Evolutionary conservation across 2,888 invertebrate species (phyloP), one percentile per base, ranked within the genome.

Genomic region (Leptarthrus brevirostris): DNA sequence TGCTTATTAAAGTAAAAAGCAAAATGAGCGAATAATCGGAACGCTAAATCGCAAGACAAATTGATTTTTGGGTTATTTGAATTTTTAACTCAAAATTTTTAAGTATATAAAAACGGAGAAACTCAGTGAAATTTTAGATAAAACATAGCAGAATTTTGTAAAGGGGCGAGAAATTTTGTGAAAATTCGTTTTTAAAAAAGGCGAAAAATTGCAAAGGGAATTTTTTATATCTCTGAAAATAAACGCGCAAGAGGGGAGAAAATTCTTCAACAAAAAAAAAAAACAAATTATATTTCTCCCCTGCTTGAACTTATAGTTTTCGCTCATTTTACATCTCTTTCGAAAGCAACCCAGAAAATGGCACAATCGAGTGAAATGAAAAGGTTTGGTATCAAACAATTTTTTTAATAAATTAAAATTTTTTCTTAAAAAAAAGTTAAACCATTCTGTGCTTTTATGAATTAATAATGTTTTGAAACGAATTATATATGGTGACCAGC

Each of bases 351-450:
- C 26, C 30, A 61, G 36, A 36, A 61, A 61, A 58, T 61, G 61
- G 61, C 61, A 14, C 36, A 61, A 20, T 14, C 61, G 10, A 61
- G 61, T 61, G 61, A 61, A 61, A 36, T 61, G 18, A 40, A 61
- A 61, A 61, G 61, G 61, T 61, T 61, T 61, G 61, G 30, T 61
- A 61, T 61, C 6, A 61, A 61, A n/a, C 34, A 61, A 14, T 1
- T 14, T 58, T 16, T 36, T 22, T 61, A 14, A 26, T 58, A 18
- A 18, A 2, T 58, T 26, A n/a, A n/a, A n/a, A n/a, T n/a, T n/a
- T n/a, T 14, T 16, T 34, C 6, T 24, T n/a, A n/a, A n/a, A n/a
- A n/a, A n/a, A n/a, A n/a, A n/a, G n/a, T n/a, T n/a, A n/a, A n/a
- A n/a, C n/a, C n/a, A n/a, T n/a, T n/a, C n/a, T n/a, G n/a, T n/a